Conservation (phyloP, 2,113 vertebrate species). For the Antigone vipio region DNA sequence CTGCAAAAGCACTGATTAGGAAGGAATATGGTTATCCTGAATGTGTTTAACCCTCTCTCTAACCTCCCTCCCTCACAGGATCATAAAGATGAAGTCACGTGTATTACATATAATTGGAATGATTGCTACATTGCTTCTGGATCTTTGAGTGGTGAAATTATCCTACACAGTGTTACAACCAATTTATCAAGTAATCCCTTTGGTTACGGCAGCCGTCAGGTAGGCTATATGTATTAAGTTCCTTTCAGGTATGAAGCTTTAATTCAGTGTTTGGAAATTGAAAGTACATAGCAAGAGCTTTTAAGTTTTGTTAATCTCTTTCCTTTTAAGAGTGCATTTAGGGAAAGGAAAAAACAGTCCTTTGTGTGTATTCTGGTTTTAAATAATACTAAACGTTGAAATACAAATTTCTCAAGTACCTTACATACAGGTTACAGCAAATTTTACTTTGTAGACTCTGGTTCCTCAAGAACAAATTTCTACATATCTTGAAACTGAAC, state of each 20-base stretch:
- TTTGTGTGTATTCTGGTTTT: neutral
- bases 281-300: neutral
- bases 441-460: neutral
- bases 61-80: conserved; percentile 74
- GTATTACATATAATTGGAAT: conserved; percentile 88
- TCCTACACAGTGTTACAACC: conserved; percentile 91
- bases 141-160: conserved; percentile 92
- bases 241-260: neutral
- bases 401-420: neutral
- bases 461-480: neutral
- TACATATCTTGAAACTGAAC: neutral
- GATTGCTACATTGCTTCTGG: conserved; percentile 92
- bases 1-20: neutral
- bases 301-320: neutral
- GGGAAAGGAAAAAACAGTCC: neutral
- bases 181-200: conserved; percentile 92
- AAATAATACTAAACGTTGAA: neutral
- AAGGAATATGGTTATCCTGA: neutral
- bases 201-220: conserved; percentile 88
- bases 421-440: neutral
- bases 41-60: neutral
- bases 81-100: conserved; percentile 91
- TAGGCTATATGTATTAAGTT: conserved; percentile 41
- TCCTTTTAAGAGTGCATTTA: neutral
- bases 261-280: neutral